Evolutionary conservation across 2,888 invertebrate genomes (phyloP).

Genomic region (Drosophila recens): DNA sequence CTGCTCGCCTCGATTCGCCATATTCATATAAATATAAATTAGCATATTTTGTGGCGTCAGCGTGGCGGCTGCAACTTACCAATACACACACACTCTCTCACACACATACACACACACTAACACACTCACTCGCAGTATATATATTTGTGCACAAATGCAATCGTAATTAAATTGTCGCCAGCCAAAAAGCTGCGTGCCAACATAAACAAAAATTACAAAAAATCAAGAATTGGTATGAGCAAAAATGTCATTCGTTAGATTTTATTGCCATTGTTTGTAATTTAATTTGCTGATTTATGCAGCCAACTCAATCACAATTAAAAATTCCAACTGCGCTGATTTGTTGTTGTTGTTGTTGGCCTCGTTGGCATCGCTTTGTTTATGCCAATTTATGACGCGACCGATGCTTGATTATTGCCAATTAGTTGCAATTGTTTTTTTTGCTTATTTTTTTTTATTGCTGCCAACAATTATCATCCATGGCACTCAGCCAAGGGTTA

Average conservation of each 20-base stretch:
- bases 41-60: conserved; percentile 81
- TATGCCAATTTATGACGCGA: conserved; percentile 68
- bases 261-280: conserved; percentile 74
- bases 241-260: conserved; percentile 62
- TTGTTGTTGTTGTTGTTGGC: conserved; percentile 50
- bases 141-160: conserved; percentile 35
- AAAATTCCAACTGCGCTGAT: conserved; percentile 66
- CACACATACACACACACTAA: conserved; percentile 1
- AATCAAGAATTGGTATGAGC: conserved; percentile 4
- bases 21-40: conserved; percentile 81
- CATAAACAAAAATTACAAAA: conserved; percentile 34
- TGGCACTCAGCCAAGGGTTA: conserved; percentile 44
- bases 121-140: neutral
- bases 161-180: conserved; percentile 77
- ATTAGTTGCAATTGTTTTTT: conserved; percentile 70
- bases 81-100: neutral
- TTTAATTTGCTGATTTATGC: conserved; percentile 80
- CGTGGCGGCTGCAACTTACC: conserved; percentile 56
- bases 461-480: conserved; percentile 16
- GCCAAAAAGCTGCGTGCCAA: conserved; percentile 52
- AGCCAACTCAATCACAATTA: conserved; percentile 72
- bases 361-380: conserved; percentile 60
- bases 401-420: conserved; percentile 69
- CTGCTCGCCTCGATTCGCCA: conserved; percentile 40
- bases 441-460: neutral